phyloP scores from a whole-genome alignment of 2,888 invertebrate genomes.

The Cryptus viduatorius region DNA sequence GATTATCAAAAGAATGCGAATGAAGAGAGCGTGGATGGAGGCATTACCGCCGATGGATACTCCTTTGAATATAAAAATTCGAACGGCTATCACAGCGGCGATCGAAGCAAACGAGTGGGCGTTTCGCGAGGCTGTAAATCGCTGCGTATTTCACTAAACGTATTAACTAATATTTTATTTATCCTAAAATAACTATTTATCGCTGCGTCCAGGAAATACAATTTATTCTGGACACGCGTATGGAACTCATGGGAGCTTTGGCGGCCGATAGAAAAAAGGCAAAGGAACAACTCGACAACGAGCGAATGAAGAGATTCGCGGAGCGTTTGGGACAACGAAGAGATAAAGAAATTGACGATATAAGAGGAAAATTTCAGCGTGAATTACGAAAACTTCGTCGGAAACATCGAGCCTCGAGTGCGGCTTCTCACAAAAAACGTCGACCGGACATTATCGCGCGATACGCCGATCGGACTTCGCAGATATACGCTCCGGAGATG shows the following conservation, averaged over 20 bases:
- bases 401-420: conserved; percentile 71
- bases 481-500: conserved; percentile 88
- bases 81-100: conserved; percentile 90
- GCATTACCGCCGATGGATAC: conserved; percentile 87
- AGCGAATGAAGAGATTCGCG: conserved; percentile 85
- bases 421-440: conserved; percentile 82
- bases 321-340: conserved; percentile 86
- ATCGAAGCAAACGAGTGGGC: conserved; percentile 94
- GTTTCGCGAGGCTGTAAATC: conserved; percentile 90
- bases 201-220: conserved; percentile 88
- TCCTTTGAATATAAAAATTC: conserved; percentile 87
- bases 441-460: conserved; percentile 84
- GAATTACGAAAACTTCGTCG: conserved; percentile 86
- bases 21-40: conserved; percentile 88
- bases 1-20: conserved; percentile 90
- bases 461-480: conserved; percentile 87
- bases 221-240: conserved; percentile 89
- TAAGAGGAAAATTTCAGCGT: conserved; percentile 85
- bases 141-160: background rate
- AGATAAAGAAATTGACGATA: conserved; percentile 87
- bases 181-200: background rate
- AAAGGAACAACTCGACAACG: conserved; percentile 84
- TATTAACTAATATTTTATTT: conserved; percentile 17
- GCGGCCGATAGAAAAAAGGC: conserved; percentile 80
- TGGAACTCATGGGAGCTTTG: conserved; percentile 83